phyloP scores from a whole-genome alignment of 2,797 vertebrate genomes.

The Malacoraja senta region DNA sequence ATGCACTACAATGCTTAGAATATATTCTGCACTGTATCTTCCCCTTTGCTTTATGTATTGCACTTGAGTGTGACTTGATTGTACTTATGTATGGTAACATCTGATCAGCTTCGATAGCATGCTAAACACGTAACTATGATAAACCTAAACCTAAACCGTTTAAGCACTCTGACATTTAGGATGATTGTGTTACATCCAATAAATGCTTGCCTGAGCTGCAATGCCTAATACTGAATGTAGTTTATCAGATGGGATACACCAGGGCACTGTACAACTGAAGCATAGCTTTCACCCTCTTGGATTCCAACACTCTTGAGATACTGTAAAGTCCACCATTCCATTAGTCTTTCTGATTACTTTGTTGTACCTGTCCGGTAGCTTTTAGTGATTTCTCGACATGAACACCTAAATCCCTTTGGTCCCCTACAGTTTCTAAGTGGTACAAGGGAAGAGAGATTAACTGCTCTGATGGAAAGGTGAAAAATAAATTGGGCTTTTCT shows the following conservation, averaged over 20 bases:
- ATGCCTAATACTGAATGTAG: not conserved
- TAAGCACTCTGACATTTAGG: not conserved
- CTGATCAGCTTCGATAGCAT: no score
- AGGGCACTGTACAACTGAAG: not conserved
- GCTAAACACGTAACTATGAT: no score
- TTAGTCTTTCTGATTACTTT: slow-evolving; percentile 25
- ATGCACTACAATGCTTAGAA: no score
- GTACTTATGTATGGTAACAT: no score
- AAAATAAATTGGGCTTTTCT: slow-evolving; percentile 12
- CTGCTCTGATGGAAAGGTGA: not conserved
- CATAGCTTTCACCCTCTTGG: not conserved
- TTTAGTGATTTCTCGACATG: not conserved
- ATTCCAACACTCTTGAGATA: not conserved
- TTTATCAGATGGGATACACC: not conserved
- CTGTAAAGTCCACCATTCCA: not conserved
- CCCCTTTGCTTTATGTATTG: no score
- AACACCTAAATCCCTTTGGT: not conserved
- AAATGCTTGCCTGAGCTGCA: not conserved
- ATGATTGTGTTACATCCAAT: not conserved
- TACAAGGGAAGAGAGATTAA: not conserved
- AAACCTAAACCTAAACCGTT: not conserved
- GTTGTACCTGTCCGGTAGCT: not conserved
- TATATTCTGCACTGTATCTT: no score
- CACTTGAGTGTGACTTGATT: no score
- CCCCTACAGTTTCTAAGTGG: not conserved